A percentile compares a stretch with the other conserved stretches of the same genome.
These are phyloP conservation scores for Chymomyza amoena DNA, from an alignment of 2,888 invertebrate genomes.

Conservation along the genomic window DNA sequence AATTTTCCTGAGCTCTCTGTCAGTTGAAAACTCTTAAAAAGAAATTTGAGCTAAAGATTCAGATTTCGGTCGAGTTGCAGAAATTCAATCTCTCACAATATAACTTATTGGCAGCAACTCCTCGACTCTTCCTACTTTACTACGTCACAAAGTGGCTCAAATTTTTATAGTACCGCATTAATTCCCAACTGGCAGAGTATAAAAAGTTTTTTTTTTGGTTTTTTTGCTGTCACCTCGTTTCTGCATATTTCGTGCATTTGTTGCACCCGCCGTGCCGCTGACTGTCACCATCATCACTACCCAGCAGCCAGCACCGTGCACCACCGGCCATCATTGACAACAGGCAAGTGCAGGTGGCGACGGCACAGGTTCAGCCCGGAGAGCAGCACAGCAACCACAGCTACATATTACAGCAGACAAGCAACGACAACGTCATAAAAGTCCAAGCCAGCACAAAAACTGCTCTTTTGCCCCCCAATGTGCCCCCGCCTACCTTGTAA, in stretches of 20 bases:
- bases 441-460: conserved; percentile 30
- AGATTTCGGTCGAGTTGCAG: no score
- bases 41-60: no score
- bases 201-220: neutral
- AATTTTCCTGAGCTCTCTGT: no score
- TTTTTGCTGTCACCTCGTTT: conserved; percentile 62
- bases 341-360: neutral
- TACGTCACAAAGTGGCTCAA: neutral
- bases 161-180: neutral
- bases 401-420: neutral
- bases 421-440: conserved; percentile 48
- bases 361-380: neutral
- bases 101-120: neutral
- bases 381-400: conserved; percentile 1
- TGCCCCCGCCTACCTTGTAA: neutral
- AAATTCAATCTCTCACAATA: neutral
- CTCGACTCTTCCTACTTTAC: neutral
- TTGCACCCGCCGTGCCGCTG: conserved; percentile 20
- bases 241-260: conserved; percentile 53
- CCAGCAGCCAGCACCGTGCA: neutral
- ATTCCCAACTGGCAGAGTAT: neutral
- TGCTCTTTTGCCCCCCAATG: neutral
- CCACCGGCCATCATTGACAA: neutral
- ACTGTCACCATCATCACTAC: neutral
- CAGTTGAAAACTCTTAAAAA: no score